Base-by-base conservation (phyloP, 2,888 invertebrate species). In the Cephus spinipes region DNA sequence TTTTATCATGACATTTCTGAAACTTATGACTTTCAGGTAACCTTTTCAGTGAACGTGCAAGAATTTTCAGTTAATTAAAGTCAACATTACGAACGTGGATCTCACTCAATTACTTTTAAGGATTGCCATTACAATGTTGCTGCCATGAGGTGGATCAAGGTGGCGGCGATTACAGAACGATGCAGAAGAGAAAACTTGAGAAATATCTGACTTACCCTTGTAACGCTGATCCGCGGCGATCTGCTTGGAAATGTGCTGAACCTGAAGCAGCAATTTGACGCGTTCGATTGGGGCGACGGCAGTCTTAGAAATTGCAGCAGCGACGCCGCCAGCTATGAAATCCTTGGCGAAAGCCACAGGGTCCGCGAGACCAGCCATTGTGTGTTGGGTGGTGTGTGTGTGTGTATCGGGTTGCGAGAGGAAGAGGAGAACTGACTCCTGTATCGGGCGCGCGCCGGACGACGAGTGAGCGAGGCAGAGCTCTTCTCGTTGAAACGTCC, bases 231-330 rank as follows among this genome's bases (percentile, higher is more conserved):
- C 96, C 83, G 94, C 94, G 11, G 96, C 86, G 87, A 98, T 97
- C 93, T 98, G 97, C 93, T 97, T 98, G 88, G 96, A 97, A 84
- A 97, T 96, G 93, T 97, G 97, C 93, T 98, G 98, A 84, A 98
- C 98, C 93, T 98, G 98, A 84, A 98, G 94, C 81, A 98, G 94
- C 85, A 98, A 93, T 92, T 98, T 98, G 74, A 98, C 98, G 90
- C 98, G 94, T 93, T 98, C 98, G 89, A 98, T 98, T 79, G 98
- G 98, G 31, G 98, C 98, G 81, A 98, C 97, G 71, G 96, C 95
- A 73, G 98, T 98, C 92, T 98, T 98, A 76, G 98, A 97, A 84
- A 98, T 95, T 73, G 98, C 98, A 55, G 98, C 98, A 73, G 98
- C 96, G 75, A 98, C 94, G 83, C 98, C 98, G 86, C 98, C 98